These are phyloP conservation scores for Bombus balteatus DNA, from an alignment of 1,140 invertebrate species.

Conservation along the genomic window DNA sequence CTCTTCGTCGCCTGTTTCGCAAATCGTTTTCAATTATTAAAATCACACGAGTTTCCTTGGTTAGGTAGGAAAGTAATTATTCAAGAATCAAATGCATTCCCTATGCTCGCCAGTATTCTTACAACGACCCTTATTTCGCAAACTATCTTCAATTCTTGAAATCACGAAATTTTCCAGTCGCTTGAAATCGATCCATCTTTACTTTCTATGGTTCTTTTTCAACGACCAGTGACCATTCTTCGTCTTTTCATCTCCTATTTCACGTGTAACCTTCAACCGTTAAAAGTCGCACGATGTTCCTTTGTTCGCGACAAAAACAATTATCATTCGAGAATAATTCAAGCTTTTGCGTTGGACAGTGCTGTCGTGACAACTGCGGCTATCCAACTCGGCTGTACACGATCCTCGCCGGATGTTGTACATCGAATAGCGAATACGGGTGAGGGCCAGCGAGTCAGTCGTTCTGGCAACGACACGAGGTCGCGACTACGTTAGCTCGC, in stretches of 20 bases:
- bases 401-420: slow-evolving; percentile 9
- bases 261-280: too few relatives aligned
- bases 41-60: neutral
- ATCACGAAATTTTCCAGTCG: too few relatives aligned
- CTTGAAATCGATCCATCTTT: too few relatives aligned
- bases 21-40: neutral
- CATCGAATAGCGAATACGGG: neutral
- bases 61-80: neutral
- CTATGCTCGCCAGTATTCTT: neutral
- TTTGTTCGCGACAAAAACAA: neutral
- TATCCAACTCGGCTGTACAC: too few relatives aligned
- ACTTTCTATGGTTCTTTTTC: too few relatives aligned
- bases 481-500: slow-evolving; percentile 27
- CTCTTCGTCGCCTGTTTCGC: neutral
- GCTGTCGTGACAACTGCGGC: neutral
- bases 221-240: too few relatives aligned
- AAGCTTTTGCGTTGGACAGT: neutral
- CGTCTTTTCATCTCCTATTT: too few relatives aligned
- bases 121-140: neutral
- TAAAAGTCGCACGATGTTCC: too few relatives aligned
- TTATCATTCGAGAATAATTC: neutral
- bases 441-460: neutral
- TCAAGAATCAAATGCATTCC: neutral
- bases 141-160: too few relatives aligned
- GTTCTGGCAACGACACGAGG: neutral